Base-by-base conservation (phyloP, 2,888 invertebrate species). In the Perizoma affinitatum region DNA sequence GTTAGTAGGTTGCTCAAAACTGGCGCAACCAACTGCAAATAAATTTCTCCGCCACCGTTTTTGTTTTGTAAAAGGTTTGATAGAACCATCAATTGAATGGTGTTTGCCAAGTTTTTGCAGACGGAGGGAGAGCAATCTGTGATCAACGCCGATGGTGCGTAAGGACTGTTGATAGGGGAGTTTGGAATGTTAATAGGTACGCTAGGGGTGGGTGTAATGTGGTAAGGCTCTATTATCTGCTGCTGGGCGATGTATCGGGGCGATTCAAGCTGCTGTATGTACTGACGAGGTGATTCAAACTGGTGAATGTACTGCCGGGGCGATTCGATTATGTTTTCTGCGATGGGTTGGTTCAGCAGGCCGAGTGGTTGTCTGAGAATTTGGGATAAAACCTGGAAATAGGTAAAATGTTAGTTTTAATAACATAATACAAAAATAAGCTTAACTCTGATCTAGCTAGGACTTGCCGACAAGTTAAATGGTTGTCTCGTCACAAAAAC, bases 1-100 rank as follows among this genome's bases (percentile, higher is more conserved):
- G 66, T 2, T 3, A 85, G 49, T 0, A 82, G 58, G 46, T 87
- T 82, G 10, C 77, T 84, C 4, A 88, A 65, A 42, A 85, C 66
- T 0, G 87, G 86, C 0, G 72, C 67, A 6, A 83, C 81, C 5
- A 84, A 62, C 56, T 80, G 75, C 11, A 82, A 54, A 5, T 80
- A 80, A 9, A 78, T 42, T 41, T 84, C 77, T 1, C 80, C 72
- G 1, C 74, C 79, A 0, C 78, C 78, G 48, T 71, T 73, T 6
- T 68, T 78, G 11, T 82, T 84, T 55, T 88, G 81, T 0, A 90
- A 59, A 34, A 88, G 67, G 65, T 87, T 86, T 10, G 78, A 75
- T 0, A 88, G 84, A 1, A 86, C 82, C 88, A 90, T 83, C 0
- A 90, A 45, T 42, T 90, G 87, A 0, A 90, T 71, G 0, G 88